Evolutionary conservation across 2,113 vertebrate genomes (phyloP).

Genomic region (Carlito syrichta): DNA sequence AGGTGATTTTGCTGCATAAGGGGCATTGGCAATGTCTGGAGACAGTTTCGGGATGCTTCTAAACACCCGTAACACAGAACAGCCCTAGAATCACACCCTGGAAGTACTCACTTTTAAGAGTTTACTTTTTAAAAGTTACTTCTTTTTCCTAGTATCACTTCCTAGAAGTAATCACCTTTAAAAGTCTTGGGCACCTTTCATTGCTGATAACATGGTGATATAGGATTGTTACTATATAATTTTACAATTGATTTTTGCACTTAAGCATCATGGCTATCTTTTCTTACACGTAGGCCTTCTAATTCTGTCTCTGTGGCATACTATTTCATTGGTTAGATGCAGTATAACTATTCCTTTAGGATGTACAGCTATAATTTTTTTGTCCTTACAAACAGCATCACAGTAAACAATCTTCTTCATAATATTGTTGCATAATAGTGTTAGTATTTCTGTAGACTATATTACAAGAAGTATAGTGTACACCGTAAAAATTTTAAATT

Average conservation of each 20-base stretch:
- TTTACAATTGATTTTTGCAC: background rate
- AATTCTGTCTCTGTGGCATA: background rate
- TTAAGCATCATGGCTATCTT: background rate
- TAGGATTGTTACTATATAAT: background rate
- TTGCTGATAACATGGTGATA: background rate
- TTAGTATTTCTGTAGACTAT: background rate
- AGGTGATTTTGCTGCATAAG: background rate
- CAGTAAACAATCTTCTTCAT: background rate
- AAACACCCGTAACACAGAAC: background rate
- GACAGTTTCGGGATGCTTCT: background rate
- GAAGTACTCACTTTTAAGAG: no score
- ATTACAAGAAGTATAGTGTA: background rate
- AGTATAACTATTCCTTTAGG: background rate
- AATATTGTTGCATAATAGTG: background rate
- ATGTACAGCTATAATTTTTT: background rate
- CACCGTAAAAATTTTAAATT: background rate
- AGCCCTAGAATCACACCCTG: no score
- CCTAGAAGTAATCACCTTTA: background rate
- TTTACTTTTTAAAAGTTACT: background rate
- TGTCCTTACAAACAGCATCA: background rate
- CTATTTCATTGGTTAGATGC: background rate
- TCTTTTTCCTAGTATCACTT: background rate
- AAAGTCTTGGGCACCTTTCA: background rate
- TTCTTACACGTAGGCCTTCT: background rate
- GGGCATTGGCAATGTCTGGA: background rate